Evolutionary conservation across 2,113 vertebrate species (phyloP).

Genomic region (Clinocottus analis): DNA sequence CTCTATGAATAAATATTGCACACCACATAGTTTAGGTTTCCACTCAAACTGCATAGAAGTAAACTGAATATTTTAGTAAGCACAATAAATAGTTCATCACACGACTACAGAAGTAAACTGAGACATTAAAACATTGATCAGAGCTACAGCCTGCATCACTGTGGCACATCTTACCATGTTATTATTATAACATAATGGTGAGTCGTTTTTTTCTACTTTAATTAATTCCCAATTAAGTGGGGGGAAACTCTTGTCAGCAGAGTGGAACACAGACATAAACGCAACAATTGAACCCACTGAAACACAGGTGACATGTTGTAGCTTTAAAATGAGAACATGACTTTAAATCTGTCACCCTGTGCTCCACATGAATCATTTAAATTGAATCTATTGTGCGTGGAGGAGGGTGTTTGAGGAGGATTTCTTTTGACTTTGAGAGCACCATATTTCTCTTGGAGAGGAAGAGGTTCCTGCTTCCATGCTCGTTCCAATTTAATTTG

Average conservation of each 20-base stretch:
- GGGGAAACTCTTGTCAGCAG: conserved; percentile 7
- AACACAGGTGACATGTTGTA: conserved; percentile 20
- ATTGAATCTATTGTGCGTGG: conserved; percentile 49
- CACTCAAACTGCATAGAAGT: conserved; percentile 2
- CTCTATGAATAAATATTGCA: conserved; percentile 19
- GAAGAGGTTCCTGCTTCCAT: conserved; percentile 24
- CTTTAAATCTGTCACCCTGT: conserved; percentile 30
- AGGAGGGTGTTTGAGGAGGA: conserved; percentile 53
- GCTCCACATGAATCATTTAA: conserved; percentile 66
- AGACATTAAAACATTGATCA: conserved; percentile 42
- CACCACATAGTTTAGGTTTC: conserved; percentile 6
- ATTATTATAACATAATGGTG: conserved; percentile 12
- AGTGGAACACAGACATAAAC: conserved; percentile 32
- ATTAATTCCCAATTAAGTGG: conserved; percentile 24
- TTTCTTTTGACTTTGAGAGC: conserved; percentile 53
- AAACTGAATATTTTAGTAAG: conserved; percentile 2
- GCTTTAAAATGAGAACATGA: conserved; percentile 39
- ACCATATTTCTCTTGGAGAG: conserved; percentile 43
- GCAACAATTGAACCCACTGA: conserved; percentile 25
- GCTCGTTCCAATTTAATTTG: conserved; percentile 44
- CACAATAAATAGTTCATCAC: conserved; percentile 35
- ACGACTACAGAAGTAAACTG: conserved; percentile 25
- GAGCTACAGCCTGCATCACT: background rate
- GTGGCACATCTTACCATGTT: background rate
- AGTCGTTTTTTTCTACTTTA: background rate